Percentiles rank a stretch among this genome's conserved stretches.
These are phyloP conservation scores for Drosophila santomea DNA, from an alignment of 1,140 invertebrate species.

Conservation along the genomic window DNA sequence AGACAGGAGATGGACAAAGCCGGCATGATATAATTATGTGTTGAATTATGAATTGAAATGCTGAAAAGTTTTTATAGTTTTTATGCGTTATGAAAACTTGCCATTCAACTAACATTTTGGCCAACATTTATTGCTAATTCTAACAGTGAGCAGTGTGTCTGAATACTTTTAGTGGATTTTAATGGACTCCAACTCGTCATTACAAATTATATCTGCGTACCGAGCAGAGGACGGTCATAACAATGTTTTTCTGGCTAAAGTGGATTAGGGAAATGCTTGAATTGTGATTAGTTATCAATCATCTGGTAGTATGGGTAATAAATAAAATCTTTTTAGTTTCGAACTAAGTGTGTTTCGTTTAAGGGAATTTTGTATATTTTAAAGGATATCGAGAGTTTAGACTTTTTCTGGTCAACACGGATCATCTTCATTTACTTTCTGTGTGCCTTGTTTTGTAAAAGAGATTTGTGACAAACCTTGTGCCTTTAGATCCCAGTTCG, in stretches of 20 bases:
- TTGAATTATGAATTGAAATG: conserved; percentile 82
- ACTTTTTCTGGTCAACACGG: no score
- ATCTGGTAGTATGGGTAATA: no score
- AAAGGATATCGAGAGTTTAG: no score
- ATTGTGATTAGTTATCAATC: conserved; percentile 33
- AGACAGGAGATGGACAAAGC: conserved; percentile 31
- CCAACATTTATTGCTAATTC: conserved; percentile 68
- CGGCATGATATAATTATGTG: conserved; percentile 73
- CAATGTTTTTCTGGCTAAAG: neutral
- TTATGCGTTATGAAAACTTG: conserved; percentile 59
- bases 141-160: conserved; percentile 11
- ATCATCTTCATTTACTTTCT: neutral
- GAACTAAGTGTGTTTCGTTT: no score
- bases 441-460: conserved; percentile 5
- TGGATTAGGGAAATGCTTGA: neutral
- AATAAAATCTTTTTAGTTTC: no score
- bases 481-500: neutral
- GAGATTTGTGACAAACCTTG: conserved; percentile 29
- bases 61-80: conserved; percentile 72
- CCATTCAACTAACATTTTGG: conserved; percentile 61
- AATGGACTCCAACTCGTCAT: conserved; percentile 51
- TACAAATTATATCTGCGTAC: conserved; percentile 20
- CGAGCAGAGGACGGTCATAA: neutral
- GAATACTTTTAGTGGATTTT: conserved; percentile 53
- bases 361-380: no score